These are phyloP conservation scores for Platorchestia sp. DNA, from an alignment of 1,140 invertebrate genomes.

Conservation along the genomic window DNA sequence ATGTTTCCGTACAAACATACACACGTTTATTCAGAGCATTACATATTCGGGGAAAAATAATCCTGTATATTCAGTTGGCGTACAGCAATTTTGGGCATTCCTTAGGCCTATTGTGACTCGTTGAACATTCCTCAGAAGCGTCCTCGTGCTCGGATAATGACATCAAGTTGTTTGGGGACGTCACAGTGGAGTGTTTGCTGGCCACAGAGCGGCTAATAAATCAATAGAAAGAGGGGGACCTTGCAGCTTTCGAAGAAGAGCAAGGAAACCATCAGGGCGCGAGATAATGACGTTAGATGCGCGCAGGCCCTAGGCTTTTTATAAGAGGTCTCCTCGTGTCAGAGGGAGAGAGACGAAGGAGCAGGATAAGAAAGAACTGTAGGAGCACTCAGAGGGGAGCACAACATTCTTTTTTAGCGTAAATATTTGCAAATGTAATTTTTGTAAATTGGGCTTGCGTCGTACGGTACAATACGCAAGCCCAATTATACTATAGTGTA, in stretches of 20 bases:
- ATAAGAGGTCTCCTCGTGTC: not conserved
- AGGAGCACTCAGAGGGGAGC: not conserved
- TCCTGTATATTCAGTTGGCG: not conserved
- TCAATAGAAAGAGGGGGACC: slow-evolving; percentile 28
- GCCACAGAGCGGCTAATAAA: not conserved
- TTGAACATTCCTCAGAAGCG: not conserved
- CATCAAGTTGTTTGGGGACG: slow-evolving; percentile 20
- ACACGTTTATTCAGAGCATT: not conserved
- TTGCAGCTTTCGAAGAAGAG: slow-evolving; percentile 16
- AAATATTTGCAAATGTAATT: too few relatives aligned
- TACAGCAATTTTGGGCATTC: not conserved
- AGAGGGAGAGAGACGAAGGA: not conserved
- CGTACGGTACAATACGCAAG: too few relatives aligned
- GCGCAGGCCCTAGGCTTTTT: not conserved
- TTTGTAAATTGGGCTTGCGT: too few relatives aligned
- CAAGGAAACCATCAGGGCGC: not conserved
- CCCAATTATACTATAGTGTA: too few relatives aligned
- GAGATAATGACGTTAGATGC: slow-evolving; percentile 42
- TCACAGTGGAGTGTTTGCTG: slow-evolving; percentile 28
- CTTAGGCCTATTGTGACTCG: not conserved
- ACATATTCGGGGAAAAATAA: not conserved
- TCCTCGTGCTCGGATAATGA: not conserved
- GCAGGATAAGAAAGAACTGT: not conserved
- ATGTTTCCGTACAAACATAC: not conserved
- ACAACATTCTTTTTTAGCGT: not conserved